Conservation (phyloP, 2,888 invertebrate species). For the Ditula angustiorana region DNA sequence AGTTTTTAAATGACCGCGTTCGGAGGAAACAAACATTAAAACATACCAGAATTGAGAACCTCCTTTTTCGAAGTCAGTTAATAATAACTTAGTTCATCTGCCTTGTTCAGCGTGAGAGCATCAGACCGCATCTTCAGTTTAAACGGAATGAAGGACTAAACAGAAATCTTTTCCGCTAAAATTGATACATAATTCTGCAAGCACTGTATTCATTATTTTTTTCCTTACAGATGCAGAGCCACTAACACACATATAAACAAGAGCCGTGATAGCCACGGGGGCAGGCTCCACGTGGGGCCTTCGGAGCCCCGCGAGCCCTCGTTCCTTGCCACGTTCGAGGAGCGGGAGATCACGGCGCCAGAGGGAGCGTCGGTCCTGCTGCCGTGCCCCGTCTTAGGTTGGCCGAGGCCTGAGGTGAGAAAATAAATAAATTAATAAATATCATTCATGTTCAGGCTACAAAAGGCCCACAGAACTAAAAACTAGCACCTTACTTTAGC, state of each 20-base stretch:
- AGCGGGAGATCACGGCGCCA: slow-evolving; percentile 61
- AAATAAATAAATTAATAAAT: neutral
- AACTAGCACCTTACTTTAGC: neutral
- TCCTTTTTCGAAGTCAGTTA: too few species aligned
- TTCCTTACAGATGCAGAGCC: slow-evolving; percentile 73
- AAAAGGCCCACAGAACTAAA: neutral
- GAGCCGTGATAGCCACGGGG: slow-evolving; percentile 73
- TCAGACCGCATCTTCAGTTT: too few species aligned
- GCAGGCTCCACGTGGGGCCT: slow-evolving; percentile 67
- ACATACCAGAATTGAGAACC: too few species aligned
- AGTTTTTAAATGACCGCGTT: too few species aligned
- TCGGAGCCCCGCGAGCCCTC: slow-evolving; percentile 46
- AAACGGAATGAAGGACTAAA: too few species aligned
- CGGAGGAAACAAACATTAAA: too few species aligned
- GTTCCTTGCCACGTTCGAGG: slow-evolving; percentile 54
- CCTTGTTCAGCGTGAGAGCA: too few species aligned
- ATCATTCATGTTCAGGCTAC: too few species aligned
- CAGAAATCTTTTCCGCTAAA: too few species aligned
- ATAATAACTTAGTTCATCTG: too few species aligned
- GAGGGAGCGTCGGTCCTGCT: slow-evolving; percentile 80
- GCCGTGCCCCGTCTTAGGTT: slow-evolving; percentile 87
- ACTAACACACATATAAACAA: slow-evolving; percentile 71
- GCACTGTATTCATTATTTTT: neutral
- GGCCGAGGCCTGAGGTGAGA: slow-evolving; percentile 84
- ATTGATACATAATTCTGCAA: too few species aligned